Conservation (phyloP, 2,888 invertebrate genomes). For the Troglohyphantes excavatus region DNA sequence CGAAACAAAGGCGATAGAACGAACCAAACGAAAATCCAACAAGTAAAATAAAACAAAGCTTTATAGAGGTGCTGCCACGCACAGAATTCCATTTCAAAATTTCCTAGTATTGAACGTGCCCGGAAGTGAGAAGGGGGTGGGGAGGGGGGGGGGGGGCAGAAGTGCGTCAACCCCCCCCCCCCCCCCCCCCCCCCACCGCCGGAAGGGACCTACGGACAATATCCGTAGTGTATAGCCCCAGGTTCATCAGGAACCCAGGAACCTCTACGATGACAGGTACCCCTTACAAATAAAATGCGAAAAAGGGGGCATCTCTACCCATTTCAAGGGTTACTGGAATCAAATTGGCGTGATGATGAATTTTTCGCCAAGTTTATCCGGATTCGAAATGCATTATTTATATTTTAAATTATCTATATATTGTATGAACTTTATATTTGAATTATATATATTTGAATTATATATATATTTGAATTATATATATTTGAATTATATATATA, state of each 20-base stretch:
- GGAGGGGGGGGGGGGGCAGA: slow-evolving; percentile 11
- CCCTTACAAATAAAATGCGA: slow-evolving; percentile 43
- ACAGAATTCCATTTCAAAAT: slow-evolving; percentile 69
- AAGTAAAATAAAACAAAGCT: slow-evolving; percentile 58
- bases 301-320: slow-evolving; percentile 28
- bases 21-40: background rate
- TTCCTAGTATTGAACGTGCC: slow-evolving; percentile 27
- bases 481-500: too few species aligned
- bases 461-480: too few species aligned
- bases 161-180: slow-evolving; percentile 40
- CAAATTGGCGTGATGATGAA: background rate
- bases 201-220: slow-evolving; percentile 74
- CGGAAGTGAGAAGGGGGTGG: slow-evolving; percentile 51
- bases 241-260: slow-evolving; percentile 34
- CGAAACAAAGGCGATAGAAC: too few species aligned
- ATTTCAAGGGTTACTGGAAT: slow-evolving; percentile 16
- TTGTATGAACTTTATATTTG: too few species aligned
- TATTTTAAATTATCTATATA: too few species aligned
- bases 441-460: too few species aligned
- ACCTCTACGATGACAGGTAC: slow-evolving; percentile 63
- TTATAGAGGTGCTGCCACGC: slow-evolving; percentile 43
- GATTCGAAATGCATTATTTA: too few species aligned
- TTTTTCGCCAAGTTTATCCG: background rate
- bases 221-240: slow-evolving; percentile 70
- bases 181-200: slow-evolving; percentile 50